Percentiles rank a stretch among this genome's conserved stretches.
Evolutionary conservation across 2,113 vertebrate species (phyloP).

Genomic region (Tragelaphus imberbis): DNA sequence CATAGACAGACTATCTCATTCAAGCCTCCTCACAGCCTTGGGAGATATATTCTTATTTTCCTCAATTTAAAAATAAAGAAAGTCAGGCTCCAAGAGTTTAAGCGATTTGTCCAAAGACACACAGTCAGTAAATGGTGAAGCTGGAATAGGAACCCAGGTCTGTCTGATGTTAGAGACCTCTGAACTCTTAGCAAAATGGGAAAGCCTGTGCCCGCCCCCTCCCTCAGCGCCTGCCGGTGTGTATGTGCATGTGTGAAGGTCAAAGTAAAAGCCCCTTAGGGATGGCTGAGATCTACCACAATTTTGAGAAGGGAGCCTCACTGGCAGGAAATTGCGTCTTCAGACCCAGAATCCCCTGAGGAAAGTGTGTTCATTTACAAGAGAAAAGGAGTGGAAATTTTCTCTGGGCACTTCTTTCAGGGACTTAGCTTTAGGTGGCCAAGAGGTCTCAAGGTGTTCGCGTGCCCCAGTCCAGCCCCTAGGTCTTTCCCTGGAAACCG

Average conservation of each 20-base stretch:
- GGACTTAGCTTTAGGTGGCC: neutral
- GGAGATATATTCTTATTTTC: neutral
- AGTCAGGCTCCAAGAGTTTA: neutral
- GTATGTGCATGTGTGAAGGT: neutral
- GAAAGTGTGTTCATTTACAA: neutral
- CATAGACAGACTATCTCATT: neutral
- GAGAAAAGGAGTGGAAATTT: neutral
- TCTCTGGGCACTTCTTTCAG: neutral
- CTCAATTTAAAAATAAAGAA: neutral
- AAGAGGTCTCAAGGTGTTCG: neutral
- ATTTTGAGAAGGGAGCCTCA: neutral
- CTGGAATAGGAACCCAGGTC: neutral
- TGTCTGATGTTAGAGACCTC: neutral
- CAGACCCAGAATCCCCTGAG: neutral
- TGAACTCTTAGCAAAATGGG: conserved; percentile 19
- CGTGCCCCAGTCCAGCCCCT: neutral
- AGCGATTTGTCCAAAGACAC: conserved; percentile 13
- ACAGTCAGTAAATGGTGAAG: neutral
- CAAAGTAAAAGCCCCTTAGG: neutral
- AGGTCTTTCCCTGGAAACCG: neutral
- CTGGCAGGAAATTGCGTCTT: neutral
- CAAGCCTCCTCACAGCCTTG: neutral
- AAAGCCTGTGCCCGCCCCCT: neutral
- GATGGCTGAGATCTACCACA: neutral
- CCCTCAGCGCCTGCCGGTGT: neutral